Evolutionary conservation across 2,113 vertebrate genomes (phyloP).

Genomic region (Corvus moneduloides): DNA sequence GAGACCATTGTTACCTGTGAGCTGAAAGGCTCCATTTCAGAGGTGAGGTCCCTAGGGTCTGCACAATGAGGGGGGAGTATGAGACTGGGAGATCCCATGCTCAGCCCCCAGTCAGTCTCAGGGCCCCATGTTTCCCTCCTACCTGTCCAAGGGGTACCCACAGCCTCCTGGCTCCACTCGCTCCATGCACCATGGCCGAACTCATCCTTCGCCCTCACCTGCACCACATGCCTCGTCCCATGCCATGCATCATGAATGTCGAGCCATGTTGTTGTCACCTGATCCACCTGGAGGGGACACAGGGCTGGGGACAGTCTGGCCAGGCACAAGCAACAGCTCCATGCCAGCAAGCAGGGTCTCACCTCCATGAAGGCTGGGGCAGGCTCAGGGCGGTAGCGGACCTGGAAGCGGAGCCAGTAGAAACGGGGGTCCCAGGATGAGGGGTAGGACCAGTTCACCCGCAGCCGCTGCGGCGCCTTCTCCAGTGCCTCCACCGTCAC

Average conservation of each 20-base stretch:
- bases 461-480: slow-evolving; percentile 8
- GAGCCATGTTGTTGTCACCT: not conserved
- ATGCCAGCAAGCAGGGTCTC: not conserved
- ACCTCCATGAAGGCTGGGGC: not conserved
- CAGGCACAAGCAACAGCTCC: not conserved
- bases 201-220: slow-evolving; percentile 73
- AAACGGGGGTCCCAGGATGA: slow-evolving; percentile 59
- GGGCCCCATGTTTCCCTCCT: not conserved
- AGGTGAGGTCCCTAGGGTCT: not conserved
- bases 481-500: slow-evolving; percentile 33
- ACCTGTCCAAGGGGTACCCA: slow-evolving; percentile 75
- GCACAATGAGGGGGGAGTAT: not conserved
- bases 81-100: not conserved
- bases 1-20: not conserved
- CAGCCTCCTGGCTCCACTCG: slow-evolving; percentile 66
- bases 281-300: not conserved
- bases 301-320: too few relatives aligned
- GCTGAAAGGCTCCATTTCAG: not conserved
- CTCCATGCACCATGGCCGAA: slow-evolving; percentile 65
- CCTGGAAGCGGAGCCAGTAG: slow-evolving; percentile 68
- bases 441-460: slow-evolving; percentile 68
- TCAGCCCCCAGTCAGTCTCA: not conserved
- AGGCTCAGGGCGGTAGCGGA: slow-evolving; percentile 65
- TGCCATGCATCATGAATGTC: slow-evolving; percentile 53
- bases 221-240: slow-evolving; percentile 28